A percentile compares a stretch with the other conserved stretches of the same genome.
phyloP scores from a whole-genome alignment of 37 sponge, comb jelly and placozoan species.

The Lycopodina hypogea region DNA sequence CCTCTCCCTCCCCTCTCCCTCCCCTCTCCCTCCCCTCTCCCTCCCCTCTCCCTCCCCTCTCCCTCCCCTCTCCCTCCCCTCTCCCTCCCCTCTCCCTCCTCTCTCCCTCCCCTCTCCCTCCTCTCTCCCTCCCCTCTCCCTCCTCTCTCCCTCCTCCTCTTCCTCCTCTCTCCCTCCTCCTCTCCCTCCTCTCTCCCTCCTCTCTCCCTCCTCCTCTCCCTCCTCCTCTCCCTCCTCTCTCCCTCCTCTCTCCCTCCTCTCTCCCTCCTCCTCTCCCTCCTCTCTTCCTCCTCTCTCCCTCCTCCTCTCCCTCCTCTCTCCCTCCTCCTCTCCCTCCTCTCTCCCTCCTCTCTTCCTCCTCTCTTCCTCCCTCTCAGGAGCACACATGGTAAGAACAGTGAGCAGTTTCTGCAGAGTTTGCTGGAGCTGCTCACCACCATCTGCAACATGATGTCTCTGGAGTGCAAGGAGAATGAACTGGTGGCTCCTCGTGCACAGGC shows the following conservation, averaged over 20 bases:
- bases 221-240: no score
- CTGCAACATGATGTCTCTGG: slow-evolving; percentile 52
- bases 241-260: background rate
- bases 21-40: background rate
- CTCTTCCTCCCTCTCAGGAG: slow-evolving; percentile 20
- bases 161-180: background rate
- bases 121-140: background rate
- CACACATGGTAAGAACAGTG: slow-evolving; percentile 48
- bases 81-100: background rate
- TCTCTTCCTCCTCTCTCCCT: background rate
- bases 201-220: no score
- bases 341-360: background rate
- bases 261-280: slow-evolving; percentile 1
- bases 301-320: background rate
- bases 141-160: background rate
- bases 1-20: background rate
- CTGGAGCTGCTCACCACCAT: slow-evolving; percentile 26
- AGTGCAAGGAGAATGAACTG: slow-evolving; percentile 56
- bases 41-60: background rate
- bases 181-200: background rate
- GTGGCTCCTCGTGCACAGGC: slow-evolving; percentile 69
- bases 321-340: no score
- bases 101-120: slow-evolving; percentile 1
- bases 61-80: no score
- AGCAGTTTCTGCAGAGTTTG: slow-evolving; percentile 31